Conservation (phyloP, 2,797 vertebrate genomes). For the Periophthalmus magnuspinnatus region DNA sequence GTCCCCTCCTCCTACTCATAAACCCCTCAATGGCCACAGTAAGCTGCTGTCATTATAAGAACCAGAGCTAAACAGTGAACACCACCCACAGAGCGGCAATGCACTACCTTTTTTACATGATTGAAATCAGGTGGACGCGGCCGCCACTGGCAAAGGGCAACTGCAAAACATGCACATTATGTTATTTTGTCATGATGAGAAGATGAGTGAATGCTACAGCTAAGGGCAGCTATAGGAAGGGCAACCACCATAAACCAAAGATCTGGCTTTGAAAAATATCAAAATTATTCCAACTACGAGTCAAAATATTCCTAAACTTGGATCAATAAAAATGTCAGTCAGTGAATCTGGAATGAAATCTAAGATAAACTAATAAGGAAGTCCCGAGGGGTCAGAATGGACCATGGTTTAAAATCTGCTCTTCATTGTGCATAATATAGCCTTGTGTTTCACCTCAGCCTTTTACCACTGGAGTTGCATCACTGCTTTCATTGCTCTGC, state of each 20-base stretch:
- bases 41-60: conserved; percentile 42
- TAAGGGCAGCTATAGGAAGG: no score
- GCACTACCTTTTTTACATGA: conserved; percentile 29
- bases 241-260: background rate
- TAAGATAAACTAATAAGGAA: background rate
- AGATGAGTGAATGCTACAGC: conserved; percentile 6
- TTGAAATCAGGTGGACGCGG: conserved; percentile 49
- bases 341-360: background rate
- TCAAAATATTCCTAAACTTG: background rate
- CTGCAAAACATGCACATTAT: conserved; percentile 9
- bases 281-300: background rate
- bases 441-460: conserved; percentile 4
- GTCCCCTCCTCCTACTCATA: conserved; percentile 30
- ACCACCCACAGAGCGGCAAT: conserved; percentile 32
- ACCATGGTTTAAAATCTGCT: background rate
- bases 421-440: background rate
- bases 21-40: conserved; percentile 34
- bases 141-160: conserved; percentile 27
- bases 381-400: conserved; percentile 4
- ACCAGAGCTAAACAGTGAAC: conserved; percentile 41
- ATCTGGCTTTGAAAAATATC: background rate
- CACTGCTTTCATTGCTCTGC: conserved; percentile 2
- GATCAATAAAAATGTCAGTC: background rate
- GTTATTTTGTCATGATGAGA: conserved; percentile 21
- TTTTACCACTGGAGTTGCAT: conserved; percentile 16